phyloP scores from a whole-genome alignment of 2,113 vertebrate genomes.

The Cavia aperea region DNA sequence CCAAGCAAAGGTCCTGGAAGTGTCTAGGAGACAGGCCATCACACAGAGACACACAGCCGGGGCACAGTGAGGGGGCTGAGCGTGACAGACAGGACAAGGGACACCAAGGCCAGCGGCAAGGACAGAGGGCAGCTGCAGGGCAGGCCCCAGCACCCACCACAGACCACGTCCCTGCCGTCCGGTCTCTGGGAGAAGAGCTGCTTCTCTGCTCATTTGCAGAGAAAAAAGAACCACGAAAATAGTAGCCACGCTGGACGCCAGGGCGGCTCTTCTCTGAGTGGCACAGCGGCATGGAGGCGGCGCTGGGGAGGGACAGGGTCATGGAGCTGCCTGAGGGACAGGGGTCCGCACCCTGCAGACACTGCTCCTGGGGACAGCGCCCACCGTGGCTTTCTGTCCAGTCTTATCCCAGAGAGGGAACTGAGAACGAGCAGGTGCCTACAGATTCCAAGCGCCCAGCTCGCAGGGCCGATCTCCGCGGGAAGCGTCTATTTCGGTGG shows the following conservation, averaged over 20 bases:
- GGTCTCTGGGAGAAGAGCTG: neutral
- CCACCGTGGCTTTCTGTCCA: fast-evolving
- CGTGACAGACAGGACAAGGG: neutral
- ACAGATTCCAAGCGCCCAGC: neutral
- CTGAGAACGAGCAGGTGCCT: neutral
- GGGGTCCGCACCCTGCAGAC: fast-evolving
- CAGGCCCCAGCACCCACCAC: neutral
- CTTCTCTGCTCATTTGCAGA: neutral
- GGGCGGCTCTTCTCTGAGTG: neutral
- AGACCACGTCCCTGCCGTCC: neutral
- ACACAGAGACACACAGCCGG: neutral
- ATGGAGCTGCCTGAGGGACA: neutral
- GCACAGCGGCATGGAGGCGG: neutral
- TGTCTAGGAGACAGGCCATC: neutral
- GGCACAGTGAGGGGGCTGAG: neutral
- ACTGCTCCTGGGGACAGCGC: neutral
- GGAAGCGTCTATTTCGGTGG: neutral
- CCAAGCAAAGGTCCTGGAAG: neutral
- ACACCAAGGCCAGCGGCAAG: neutral
- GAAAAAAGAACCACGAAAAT: neutral
- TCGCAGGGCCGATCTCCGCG: neutral
- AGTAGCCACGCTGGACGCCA: neutral
- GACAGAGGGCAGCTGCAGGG: fast-evolving
- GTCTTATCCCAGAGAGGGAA: neutral
- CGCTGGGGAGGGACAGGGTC: neutral